Conservation (phyloP, 2,113 vertebrate genomes). For the Grammomys dolichurus region DNA sequence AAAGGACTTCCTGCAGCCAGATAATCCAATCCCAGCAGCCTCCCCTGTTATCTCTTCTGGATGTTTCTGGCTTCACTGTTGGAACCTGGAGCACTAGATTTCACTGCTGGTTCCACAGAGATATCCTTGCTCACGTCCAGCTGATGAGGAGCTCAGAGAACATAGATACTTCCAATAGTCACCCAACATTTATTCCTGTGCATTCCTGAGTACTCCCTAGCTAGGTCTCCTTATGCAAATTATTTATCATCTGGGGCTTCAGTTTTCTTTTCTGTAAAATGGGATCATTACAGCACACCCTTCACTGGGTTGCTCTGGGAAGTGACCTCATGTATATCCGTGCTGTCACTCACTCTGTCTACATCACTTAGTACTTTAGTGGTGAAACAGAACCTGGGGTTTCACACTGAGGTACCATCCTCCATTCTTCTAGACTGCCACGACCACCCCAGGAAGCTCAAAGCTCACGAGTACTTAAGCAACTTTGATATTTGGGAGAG, state of each 20-base stretch:
- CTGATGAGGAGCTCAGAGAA: not conserved
- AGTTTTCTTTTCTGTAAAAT: slow-evolving; percentile 45
- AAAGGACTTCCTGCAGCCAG: not conserved
- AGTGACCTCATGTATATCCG: not conserved
- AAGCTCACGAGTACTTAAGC: slow-evolving; percentile 46
- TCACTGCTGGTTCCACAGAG: not conserved
- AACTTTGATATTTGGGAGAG: slow-evolving; percentile 27
- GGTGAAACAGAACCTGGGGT: not conserved
- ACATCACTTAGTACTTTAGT: not conserved
- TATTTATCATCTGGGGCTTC: not conserved
- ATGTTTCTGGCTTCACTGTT: not conserved
- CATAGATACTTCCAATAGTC: not conserved
- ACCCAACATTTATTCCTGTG: not conserved
- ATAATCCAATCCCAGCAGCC: not conserved
- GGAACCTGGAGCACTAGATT: not conserved
- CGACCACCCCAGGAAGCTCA: slow-evolving; percentile 14
- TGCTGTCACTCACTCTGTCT: not conserved
- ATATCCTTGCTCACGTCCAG: not conserved
- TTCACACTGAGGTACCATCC: not conserved
- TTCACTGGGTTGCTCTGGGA: not conserved
- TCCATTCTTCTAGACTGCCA: not conserved
- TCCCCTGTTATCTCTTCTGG: not conserved
- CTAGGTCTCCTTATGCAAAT: not conserved
- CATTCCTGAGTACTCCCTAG: not conserved
- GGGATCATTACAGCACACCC: not conserved